Base-by-base conservation (phyloP, 2,797 vertebrate species). In the Cottoperca gobio region DNA sequence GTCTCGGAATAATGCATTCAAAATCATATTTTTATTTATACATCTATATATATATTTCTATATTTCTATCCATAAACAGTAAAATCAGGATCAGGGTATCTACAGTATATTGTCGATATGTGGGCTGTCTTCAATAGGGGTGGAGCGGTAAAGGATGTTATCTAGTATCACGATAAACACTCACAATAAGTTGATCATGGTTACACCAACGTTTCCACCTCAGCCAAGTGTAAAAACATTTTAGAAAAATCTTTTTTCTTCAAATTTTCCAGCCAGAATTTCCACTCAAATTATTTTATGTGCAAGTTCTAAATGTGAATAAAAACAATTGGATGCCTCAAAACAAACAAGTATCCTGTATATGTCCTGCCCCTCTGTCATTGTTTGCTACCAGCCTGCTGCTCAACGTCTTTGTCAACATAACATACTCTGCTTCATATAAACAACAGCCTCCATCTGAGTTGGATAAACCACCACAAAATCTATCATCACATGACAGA, bases 401-500 rank as follows among this genome's bases (percentile, higher is more conserved):
- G 3, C 28, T 71, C 43, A 49, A 0, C 14, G 21, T 43, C 46
- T 39, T 11, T 55, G 23, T 55, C 31, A 67, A 73, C n/a, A n/a
- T n/a, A n/a, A n/a, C n/a, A n/a, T 16, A 14, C 17, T 13, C 5
- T 33, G 46, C 35, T 35, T 58, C 45, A 42, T 19, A 37, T 33
- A 37, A 55, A 49, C 39, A 45, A 23, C 13, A 24, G 35, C 68
- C 73, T 16, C 2, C 55, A 19, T 28, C 45, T n/a, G n/a, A n/a
- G n/a, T n/a, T n/a, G n/a, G n/a, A n/a, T n/a, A n/a, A n/a, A n/a
- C 31, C 24, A 16, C 28, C 11, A 8, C 39, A 23, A 39, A 48
- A 16, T 31, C 12, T 67, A 26, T 76, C 65, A 74, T 78, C 33
- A n/a, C n/a, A 33, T 39, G 39, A 31, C 45, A 23, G 28, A 4